Base-by-base conservation (phyloP, 2,888 invertebrate species). In the Sthenelais limicola region DNA sequence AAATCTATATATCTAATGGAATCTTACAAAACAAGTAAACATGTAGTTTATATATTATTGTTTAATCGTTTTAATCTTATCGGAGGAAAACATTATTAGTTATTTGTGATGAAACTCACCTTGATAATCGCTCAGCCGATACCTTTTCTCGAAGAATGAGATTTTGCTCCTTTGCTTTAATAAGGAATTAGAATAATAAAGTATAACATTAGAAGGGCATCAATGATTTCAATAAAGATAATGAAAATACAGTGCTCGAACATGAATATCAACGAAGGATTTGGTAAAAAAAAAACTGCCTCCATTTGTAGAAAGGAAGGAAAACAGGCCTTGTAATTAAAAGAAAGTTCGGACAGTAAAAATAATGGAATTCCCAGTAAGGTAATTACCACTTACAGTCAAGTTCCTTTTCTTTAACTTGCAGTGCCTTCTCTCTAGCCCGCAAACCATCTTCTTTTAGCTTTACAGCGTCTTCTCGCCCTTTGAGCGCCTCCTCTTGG, bases 131-230 rank as follows among this genome's bases (percentile, higher is more conserved):
- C 24, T 71, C 71, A 18, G 35, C 49, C 1, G 71, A 54, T 2
- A 71, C 38, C 48, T 71, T 71, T 24, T 71, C 71, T 32, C 71
- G 47, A 9, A 71, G 49, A n/a, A 30, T 32, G 12, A 71, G 47
- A 28, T 18, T 47, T 30, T 71, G 43, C 26, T 68, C 68, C 28
- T 48, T 68, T 1, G 18, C 68, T 68, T 32, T 35, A 47, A 15
- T 9, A 18, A 43, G n/a, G 24, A 51, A 9, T n/a, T 9, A 51
- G 15, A 51, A 51, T 18, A 15, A 51, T 7, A 18, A 9, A 18
- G 21, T 51, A 51, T 15, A 18, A n/a, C 7, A 51, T n/a, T 24
- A 51, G 9, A 9, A 21, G n/a, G 24, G 18, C 18, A 43, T 15
- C 18, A 43, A 15, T 43, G 18, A 43, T 43, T 43, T 43, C 43